Evolutionary conservation across 2,888 invertebrate species (phyloP), one percentile per base, ranked within the genome.

Genomic region (Orthosia gracilis): DNA sequence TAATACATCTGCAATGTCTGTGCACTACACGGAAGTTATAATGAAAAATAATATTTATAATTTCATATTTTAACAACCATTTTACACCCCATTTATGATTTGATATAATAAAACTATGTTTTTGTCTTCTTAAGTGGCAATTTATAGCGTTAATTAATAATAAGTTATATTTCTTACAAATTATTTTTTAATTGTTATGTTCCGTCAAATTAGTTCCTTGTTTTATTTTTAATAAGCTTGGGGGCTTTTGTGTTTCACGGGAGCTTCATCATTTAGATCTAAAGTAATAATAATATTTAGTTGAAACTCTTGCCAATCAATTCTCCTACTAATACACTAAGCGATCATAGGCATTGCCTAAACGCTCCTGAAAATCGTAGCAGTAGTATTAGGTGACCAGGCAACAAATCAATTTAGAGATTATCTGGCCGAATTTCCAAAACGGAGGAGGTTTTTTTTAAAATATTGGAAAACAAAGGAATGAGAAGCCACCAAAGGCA

Each of bases 161-260:
- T 11, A n/a, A 45, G 17, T 15, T 4, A 76, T 76, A 26, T 58
- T 52, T 31, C 23, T 57, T 18, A 73, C 57, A 76, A 76, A 66
- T 65, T 45, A 76, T 12, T 66, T 76, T 73, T 57, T 66, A 76
- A 73, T 76, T 73, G 55, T 66, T 58, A 65, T 40, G 26, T 18
- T 50, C 50, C 66, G 18, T 47, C 40, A 66, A 45, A 67, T 74
- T 58, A 58, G 4, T 9, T 58, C 9, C 5, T 58, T 13, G 47
- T 50, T 13, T 31, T 58, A 75, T 58, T 45, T 15, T 23, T 18
- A 45, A 52, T 13, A 13, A 13, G 3, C 45, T 13, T 47, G 2
- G 15, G 7, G 21, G 31, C 1, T 31, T 55, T 23, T 26, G 26
- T 26, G 26, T 26, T 26, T 26, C 3, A 26, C 3, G 26, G 26